Evolutionary conservation across 2,888 invertebrate species (phyloP), one percentile per base, ranked within the genome.

Genomic region (Cotesia congregata): DNA sequence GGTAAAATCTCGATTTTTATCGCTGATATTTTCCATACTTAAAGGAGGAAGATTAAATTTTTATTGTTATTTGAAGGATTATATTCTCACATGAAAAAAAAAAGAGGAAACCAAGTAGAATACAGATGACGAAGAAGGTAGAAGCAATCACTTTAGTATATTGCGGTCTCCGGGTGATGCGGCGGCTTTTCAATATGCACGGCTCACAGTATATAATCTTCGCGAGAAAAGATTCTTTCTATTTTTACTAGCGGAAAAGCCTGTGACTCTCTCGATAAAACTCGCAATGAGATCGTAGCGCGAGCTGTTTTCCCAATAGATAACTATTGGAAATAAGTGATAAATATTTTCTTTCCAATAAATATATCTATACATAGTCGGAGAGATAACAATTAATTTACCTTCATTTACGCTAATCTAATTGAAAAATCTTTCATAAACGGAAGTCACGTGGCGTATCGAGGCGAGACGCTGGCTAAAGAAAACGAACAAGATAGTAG

Each of bases 361-460:
- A n/a, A 59, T 61, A 12, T 61, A 12, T 38, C 9, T 12, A 30
- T 30, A 30, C 30, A 30, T 30, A 4, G 9, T 4, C 50, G 1
- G 41, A 7, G 40, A 17, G 12, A 17, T 80, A 83, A 83, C 84
- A 84, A 85, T 85, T 84, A 85, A 84, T 85, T 85, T 82, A 83
- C 62, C 83, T 82, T 83, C 82, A 82, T 84, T 84, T 82, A 82
- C 83, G 85, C 79, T 83, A 78, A 81, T 82, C 79, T 86, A 85
- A 86, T 86, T 85, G 82, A 83, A 86, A 85, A 85, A 85, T 85
- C 81, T 82, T 85, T 82, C 80, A 83, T 83, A 81, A 81, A 76
- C 79, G 74, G 80, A 76, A 69, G 72, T 67, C 61, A 62, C 30
- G 6, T 20, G 65, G 76, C 41, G 20, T 62, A 62, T 62, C 20